These are phyloP conservation scores for Delia radicum DNA, from an alignment of 1,140 invertebrate genomes.

Conservation along the genomic window DNA sequence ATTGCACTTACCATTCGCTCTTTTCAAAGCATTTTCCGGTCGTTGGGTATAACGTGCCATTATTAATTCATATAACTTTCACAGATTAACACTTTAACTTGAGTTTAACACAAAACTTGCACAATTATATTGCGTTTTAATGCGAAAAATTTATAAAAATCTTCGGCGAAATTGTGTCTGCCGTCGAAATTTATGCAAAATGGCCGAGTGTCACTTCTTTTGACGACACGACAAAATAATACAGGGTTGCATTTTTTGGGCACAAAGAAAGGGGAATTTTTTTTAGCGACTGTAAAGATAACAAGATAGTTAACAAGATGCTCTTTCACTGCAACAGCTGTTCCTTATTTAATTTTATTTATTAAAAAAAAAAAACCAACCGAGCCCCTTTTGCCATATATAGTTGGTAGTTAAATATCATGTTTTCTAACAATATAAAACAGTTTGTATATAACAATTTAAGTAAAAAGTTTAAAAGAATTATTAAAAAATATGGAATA, in stretches of 20 bases:
- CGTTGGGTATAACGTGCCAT: conserved; percentile 95
- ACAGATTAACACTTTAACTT: conserved; percentile 33
- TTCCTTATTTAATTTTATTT: no score
- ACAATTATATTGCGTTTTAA: conserved; percentile 38
- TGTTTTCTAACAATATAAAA: no score
- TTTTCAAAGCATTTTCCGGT: conserved; percentile 95
- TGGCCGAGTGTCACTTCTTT: conserved; percentile 39
- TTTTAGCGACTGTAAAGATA: no score
- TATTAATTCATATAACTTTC: conserved; percentile 38
- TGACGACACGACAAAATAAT: conserved; percentile 11
- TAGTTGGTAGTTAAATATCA: no score
- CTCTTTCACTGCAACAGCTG: no score
- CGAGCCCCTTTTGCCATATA: no score
- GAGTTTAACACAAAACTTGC: conserved; percentile 36
- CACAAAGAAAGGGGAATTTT: not conserved
- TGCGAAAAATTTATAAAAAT: conserved; percentile 48
- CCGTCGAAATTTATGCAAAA: conserved; percentile 50
- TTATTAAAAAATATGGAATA: no score
- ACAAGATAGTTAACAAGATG: no score
- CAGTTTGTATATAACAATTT: no score
- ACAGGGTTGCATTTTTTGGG: not conserved
- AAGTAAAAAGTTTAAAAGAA: no score
- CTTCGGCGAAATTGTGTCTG: conserved; percentile 48
- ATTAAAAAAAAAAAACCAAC: no score
- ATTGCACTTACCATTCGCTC: conserved; percentile 84